phyloP scores from a whole-genome alignment of 2,888 invertebrate species.

The Nudaria mundana region DNA sequence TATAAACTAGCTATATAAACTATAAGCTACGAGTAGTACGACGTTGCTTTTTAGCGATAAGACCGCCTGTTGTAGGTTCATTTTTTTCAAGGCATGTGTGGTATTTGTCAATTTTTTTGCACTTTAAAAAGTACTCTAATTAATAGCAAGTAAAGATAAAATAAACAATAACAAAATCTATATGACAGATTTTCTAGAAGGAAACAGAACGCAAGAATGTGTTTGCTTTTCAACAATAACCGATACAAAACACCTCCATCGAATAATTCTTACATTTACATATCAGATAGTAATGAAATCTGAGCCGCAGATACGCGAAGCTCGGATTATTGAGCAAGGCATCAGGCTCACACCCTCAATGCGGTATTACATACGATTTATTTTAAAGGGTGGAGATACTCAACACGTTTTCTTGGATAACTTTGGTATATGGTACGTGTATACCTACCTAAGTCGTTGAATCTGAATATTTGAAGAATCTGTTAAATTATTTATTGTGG shows the following conservation, averaged over 20 bases:
- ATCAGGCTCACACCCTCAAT: constrained; percentile 43
- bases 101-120: too few species aligned
- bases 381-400: constrained; percentile 39
- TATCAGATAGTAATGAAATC: constrained; percentile 51
- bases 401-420: constrained; percentile 48
- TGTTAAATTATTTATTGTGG: constrained; percentile 27
- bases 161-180: too few species aligned
- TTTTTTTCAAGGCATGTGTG: too few species aligned
- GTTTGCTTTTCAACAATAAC: constrained; percentile 12
- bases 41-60: too few species aligned
- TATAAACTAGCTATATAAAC: too few species aligned
- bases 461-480: constrained; percentile 28
- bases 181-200: too few species aligned
- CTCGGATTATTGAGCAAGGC: constrained; percentile 38
- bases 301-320: constrained; percentile 32
- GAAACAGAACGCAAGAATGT: constrained; percentile 4
- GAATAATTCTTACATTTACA: constrained; percentile 31
- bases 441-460: constrained; percentile 24
- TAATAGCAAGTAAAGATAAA: too few species aligned
- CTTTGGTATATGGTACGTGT: constrained; percentile 39
- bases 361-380: constrained; percentile 53
- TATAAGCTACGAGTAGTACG: too few species aligned
- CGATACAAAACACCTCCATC: constrained; percentile 25
- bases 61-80: too few species aligned
- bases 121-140: too few species aligned